Evolutionary conservation across 2,888 invertebrate genomes (phyloP).

Genomic region (Catotricha subobsoleta): DNA sequence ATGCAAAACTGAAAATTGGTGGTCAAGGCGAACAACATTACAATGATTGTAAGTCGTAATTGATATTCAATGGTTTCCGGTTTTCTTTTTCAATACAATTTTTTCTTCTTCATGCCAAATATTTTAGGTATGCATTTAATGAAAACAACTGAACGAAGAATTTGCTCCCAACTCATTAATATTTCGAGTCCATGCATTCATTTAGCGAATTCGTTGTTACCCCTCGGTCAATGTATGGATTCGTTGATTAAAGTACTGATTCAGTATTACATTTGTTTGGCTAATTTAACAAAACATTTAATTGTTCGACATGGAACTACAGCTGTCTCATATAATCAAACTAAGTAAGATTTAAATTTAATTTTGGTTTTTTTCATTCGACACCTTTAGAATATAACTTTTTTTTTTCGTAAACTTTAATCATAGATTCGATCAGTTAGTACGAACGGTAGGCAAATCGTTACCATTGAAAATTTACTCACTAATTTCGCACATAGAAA

Average conservation of each 20-base stretch:
- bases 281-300: constrained; percentile 41
- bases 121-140: constrained; percentile 29
- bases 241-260: constrained; percentile 36
- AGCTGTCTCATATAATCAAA: constrained; percentile 17
- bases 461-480: constrained; percentile 35
- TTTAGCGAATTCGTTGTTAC: constrained; percentile 33
- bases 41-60: background rate
- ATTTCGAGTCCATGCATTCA: constrained; percentile 34
- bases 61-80: too few species aligned
- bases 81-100: constrained; percentile 7
- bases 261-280: constrained; percentile 35
- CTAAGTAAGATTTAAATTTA: constrained; percentile 15
- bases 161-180: constrained; percentile 39
- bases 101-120: constrained; percentile 7
- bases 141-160: constrained; percentile 34
- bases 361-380: background rate
- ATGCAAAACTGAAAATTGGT: constrained; percentile 29
- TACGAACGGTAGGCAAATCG: constrained; percentile 36
- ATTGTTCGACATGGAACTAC: constrained; percentile 28
- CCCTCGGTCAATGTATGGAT: constrained; percentile 36
- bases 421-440: constrained; percentile 32
- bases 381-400: background rate
- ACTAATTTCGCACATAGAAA: constrained; percentile 37
- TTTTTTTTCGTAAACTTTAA: background rate
- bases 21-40: constrained; percentile 29